Conservation (phyloP, 2,113 vertebrate species). For the Notechis scutatus region DNA sequence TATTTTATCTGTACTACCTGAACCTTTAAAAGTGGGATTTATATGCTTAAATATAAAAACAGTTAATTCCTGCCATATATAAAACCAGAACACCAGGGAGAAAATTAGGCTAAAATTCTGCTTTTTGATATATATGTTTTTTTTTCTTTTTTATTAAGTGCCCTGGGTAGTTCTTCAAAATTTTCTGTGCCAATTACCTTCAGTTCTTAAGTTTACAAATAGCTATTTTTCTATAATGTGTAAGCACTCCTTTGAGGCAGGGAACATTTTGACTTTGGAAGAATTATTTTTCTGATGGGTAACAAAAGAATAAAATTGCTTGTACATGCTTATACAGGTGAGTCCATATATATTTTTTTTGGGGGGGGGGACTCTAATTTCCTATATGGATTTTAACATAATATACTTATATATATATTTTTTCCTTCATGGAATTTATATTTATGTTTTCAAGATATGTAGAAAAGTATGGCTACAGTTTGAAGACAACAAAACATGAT, state of each 20-base stretch:
- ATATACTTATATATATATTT: neutral
- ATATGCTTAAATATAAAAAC: neutral
- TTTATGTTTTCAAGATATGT: neutral
- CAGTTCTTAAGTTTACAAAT: neutral
- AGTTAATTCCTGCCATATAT: neutral
- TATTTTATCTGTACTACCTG: neutral
- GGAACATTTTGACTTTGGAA: neutral
- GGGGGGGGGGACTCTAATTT: neutral
- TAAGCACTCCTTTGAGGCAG: neutral
- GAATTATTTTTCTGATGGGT: neutral
- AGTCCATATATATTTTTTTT: neutral
- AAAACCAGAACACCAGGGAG: neutral
- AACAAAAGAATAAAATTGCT: neutral
- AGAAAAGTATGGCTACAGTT: slow-evolving; percentile 12
- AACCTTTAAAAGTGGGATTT: neutral
- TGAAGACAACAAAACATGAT: neutral
- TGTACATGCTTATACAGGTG: neutral
- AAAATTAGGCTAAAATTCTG: neutral
- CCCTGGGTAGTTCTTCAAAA: neutral
- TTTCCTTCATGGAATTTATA: neutral
- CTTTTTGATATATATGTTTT: neutral
- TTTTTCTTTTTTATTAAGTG: neutral
- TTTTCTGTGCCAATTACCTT: neutral
- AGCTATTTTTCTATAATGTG: neutral
- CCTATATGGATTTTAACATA: neutral